Evolutionary conservation across 2,797 vertebrate genomes (phyloP).

Genomic region (Pantherophis vulpinus): DNA sequence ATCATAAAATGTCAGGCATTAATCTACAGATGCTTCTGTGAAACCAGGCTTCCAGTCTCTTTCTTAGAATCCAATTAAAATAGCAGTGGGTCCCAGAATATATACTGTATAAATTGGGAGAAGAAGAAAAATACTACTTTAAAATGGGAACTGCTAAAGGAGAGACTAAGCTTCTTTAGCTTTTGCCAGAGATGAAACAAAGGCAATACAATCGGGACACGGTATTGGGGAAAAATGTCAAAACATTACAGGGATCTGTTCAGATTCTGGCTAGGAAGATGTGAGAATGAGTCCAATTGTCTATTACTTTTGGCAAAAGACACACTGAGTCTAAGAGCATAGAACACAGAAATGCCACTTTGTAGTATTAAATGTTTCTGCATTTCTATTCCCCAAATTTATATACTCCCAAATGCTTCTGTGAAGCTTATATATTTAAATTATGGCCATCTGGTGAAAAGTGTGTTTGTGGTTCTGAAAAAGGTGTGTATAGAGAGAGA

Average conservation of each 20-base stretch:
- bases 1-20: not conserved
- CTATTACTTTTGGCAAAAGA: not conserved
- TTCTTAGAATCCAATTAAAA: not conserved
- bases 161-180: not conserved
- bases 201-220: not conserved
- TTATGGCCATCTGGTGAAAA: not conserved
- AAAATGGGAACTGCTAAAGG: not conserved
- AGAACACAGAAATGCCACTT: not conserved
- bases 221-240: not conserved
- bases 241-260: not conserved
- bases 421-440: conserved; percentile 28
- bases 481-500: conserved; percentile 3
- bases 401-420: conserved; percentile 31
- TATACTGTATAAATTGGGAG: not conserved
- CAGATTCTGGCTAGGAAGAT: not conserved
- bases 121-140: not conserved
- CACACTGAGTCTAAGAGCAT: not conserved
- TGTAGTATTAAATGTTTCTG: conserved; percentile 22
- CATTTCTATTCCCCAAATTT: conserved; percentile 20
- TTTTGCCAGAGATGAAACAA: not conserved
- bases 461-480: not conserved
- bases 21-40: not conserved
- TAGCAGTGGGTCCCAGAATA: not conserved
- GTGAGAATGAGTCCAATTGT: not conserved
- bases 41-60: not conserved